Percentiles rank a stretch among this genome's conserved stretches.
Evolutionary conservation across 2,113 vertebrate species (phyloP).

Genomic region (Bubo scandiacus): DNA sequence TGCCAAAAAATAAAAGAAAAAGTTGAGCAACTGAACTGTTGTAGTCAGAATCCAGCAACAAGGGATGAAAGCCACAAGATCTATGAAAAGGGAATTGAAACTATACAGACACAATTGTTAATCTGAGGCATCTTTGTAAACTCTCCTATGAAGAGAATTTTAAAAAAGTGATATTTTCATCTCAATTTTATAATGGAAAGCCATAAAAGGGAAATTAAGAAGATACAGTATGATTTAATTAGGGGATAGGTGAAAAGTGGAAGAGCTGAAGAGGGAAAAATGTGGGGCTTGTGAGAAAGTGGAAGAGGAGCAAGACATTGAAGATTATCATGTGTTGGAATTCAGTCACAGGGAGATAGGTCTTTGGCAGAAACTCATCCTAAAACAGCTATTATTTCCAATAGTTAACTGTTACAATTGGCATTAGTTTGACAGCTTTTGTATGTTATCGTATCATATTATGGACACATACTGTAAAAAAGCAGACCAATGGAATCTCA

Average conservation of each 20-base stretch:
- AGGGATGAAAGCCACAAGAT: background rate
- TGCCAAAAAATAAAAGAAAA: background rate
- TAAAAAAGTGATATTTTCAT: background rate
- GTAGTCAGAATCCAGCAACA: background rate
- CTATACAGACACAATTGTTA: background rate
- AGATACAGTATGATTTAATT: background rate
- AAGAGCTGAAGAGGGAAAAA: background rate
- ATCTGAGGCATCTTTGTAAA: background rate
- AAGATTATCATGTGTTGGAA: background rate
- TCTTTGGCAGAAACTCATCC: background rate
- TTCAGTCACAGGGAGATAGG: background rate
- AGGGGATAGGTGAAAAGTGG: background rate
- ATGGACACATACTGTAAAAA: background rate
- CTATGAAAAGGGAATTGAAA: background rate
- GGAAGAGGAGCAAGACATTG: background rate
- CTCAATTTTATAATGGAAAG: background rate
- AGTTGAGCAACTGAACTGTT: background rate
- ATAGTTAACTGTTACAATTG: background rate
- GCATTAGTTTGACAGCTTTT: background rate
- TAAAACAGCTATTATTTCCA: background rate
- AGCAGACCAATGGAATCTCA: background rate
- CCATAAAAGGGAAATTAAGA: background rate
- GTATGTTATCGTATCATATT: background rate
- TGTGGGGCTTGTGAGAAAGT: background rate
- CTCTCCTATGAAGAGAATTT: background rate